Conservation (phyloP, 30 jellyfish, hydroid and myxozoan genomes). For the Cassiopea xamachana region DNA sequence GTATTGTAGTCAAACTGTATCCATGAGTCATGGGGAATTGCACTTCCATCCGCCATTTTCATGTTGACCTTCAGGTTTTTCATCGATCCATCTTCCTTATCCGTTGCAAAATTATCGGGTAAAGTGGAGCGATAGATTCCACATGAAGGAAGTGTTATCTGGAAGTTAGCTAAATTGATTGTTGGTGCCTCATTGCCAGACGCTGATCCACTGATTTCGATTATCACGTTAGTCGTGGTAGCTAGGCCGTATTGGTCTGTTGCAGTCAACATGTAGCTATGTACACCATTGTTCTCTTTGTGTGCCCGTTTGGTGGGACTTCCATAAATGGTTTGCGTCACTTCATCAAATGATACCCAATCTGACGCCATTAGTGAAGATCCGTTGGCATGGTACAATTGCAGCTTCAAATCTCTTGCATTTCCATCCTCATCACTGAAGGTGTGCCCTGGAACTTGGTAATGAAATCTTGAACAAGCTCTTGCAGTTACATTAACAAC, state of each 20-base stretch:
- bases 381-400: constrained; percentile 48
- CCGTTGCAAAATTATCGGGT: constrained; percentile 68
- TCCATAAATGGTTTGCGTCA: constrained; percentile 61
- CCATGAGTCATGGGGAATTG: constrained; percentile 81
- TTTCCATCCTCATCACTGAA: constrained; percentile 83
- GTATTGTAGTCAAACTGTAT: constrained; percentile 69
- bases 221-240: constrained; percentile 52
- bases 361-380: constrained; percentile 54
- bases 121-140: constrained; percentile 74
- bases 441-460: constrained; percentile 65
- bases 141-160: constrained; percentile 72
- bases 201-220: constrained; percentile 64
- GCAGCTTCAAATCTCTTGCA: constrained; percentile 67
- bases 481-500: constrained; percentile 21
- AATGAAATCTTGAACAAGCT: constrained; percentile 70
- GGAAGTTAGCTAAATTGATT: constrained; percentile 33
- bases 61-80: constrained; percentile 46
- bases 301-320: constrained; percentile 48
- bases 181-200: constrained; percentile 63
- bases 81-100: constrained; percentile 63
- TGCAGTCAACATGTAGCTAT: constrained; percentile 76
- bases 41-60: constrained; percentile 54
- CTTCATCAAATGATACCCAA: constrained; percentile 78
- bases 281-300: constrained; percentile 38
- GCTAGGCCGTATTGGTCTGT: constrained; percentile 73